A percentile compares a stretch with the other conserved stretches of the same genome.
Conservation (phyloP, 2,797 vertebrate species). For the Otus scops region DNA sequence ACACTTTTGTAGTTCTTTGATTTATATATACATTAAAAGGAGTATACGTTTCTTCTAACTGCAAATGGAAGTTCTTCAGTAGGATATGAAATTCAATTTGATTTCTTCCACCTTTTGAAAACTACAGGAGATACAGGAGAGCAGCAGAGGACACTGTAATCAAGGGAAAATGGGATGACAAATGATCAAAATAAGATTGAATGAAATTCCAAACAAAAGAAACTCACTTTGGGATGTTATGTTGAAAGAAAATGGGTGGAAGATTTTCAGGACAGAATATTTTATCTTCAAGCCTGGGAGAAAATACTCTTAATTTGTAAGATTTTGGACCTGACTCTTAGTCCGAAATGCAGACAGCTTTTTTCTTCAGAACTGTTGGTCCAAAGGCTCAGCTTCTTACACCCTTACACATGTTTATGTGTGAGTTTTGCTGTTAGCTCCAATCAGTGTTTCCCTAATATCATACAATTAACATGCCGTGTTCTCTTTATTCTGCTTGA, state of each 20-base stretch:
- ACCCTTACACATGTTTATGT: accelerated
- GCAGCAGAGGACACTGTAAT: neutral
- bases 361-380: neutral
- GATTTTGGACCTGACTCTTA: neutral
- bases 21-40: neutral
- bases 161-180: neutral
- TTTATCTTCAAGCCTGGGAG: neutral
- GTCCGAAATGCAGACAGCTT: neutral
- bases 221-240: neutral
- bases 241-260: neutral
- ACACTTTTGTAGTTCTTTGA: neutral
- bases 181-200: neutral
- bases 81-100: neutral
- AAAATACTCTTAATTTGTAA: neutral
- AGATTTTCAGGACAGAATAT: neutral
- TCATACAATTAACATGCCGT: neutral
- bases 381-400: neutral
- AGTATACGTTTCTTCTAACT: neutral
- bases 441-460: neutral
- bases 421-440: neutral
- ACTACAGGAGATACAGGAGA: neutral
- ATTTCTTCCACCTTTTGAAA: conserved; percentile 2
- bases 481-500: neutral
- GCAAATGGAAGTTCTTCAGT: neutral
- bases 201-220: neutral